Evolutionary conservation across 2,888 invertebrate species (phyloP).

Genomic region (Caprella mutica): DNA sequence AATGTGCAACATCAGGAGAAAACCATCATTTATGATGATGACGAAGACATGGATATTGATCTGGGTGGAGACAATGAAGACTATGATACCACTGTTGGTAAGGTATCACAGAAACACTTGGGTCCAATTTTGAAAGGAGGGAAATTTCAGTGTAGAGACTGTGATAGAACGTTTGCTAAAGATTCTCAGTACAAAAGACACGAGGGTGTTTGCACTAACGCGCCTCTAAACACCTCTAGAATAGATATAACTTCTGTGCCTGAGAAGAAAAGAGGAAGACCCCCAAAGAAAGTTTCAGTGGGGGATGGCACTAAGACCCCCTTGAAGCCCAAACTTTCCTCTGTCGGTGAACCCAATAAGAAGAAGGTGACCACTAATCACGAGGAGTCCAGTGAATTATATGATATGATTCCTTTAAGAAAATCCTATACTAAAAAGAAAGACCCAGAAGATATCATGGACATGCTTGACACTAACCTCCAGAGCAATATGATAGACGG

Average conservation of each 20-base stretch:
- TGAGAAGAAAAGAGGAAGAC: conserved; percentile 5
- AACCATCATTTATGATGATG: conserved; percentile 12
- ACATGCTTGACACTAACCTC: not conserved
- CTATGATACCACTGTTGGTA: conserved; percentile 3
- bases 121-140: conserved; percentile 12
- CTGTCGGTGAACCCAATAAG: too few species aligned
- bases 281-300: not conserved
- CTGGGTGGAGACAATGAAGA: conserved; percentile 11
- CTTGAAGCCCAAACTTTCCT: not conserved
- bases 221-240: conserved; percentile 11
- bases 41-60: conserved; percentile 10
- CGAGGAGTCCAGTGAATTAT: too few species aligned
- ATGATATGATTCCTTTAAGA: too few species aligned
- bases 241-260: conserved; percentile 1
- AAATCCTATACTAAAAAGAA: conserved; percentile 5
- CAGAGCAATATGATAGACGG: not conserved
- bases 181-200: conserved; percentile 15
- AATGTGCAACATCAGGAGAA: conserved; percentile 4
- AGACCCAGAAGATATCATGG: conserved; percentile 1
- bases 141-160: conserved; percentile 14
- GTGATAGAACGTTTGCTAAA: conserved; percentile 14
- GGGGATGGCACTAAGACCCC: too few species aligned
- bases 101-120: conserved; percentile 12
- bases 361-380: too few species aligned
- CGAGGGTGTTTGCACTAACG: conserved; percentile 12